Evolutionary conservation across 2,888 invertebrate species (phyloP).

Genomic region (Nezara viridula): DNA sequence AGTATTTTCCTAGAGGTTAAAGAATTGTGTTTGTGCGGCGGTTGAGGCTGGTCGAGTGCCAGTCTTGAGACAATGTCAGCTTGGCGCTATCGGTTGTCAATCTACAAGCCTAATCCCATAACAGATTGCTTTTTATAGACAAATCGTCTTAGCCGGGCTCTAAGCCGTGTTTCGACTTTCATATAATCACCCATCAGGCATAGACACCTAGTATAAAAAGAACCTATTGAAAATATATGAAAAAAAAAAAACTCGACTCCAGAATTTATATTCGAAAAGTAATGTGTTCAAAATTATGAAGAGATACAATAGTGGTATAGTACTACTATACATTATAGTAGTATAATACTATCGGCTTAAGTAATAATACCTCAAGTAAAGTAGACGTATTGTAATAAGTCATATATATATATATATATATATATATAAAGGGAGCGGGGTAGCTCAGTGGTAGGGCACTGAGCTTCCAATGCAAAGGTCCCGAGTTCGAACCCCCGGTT

Average conservation of each 20-base stretch:
- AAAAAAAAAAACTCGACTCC: neutral
- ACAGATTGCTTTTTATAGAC: slow-evolving; percentile 45
- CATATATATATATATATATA: too few relatives aligned
- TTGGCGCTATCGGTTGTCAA: slow-evolving; percentile 52
- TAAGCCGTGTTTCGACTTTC: slow-evolving; percentile 27
- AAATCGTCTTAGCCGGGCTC: neutral
- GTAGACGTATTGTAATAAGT: too few relatives aligned
- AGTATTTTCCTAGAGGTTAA: neutral
- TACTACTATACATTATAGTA: too few relatives aligned
- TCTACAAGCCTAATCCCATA: slow-evolving; percentile 52
- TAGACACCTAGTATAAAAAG: slow-evolving; percentile 20
- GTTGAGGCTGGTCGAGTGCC: neutral
- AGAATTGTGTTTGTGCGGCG: neutral
- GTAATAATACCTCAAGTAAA: too few relatives aligned
- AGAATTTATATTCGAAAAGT: neutral
- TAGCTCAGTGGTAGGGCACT: too few relatives aligned
- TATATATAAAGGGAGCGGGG: too few relatives aligned
- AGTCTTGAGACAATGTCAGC: slow-evolving; percentile 21
- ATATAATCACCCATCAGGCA: neutral
- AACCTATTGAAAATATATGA: neutral
- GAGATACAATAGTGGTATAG: too few relatives aligned
- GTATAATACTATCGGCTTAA: too few relatives aligned
- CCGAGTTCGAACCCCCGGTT: too few relatives aligned
- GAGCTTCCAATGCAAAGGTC: too few relatives aligned
- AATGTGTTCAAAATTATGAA: neutral